Evolutionary conservation across 2,888 invertebrate genomes (phyloP).

Genomic region (Eupithecia dodoneata): DNA sequence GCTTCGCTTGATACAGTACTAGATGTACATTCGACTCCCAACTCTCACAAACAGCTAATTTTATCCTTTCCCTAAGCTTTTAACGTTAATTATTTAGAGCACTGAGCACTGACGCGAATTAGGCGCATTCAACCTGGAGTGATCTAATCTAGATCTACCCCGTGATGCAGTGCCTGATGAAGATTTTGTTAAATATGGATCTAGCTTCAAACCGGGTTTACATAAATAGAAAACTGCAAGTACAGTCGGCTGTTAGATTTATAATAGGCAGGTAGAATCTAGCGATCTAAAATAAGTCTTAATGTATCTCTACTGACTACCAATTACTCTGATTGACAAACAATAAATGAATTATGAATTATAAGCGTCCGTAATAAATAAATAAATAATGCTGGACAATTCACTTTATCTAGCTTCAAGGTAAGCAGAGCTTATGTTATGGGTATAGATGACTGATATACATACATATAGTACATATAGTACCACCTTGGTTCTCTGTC

Average conservation of each 20-base stretch:
- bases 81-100: background rate
- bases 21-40: background rate
- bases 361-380: no score
- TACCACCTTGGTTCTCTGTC: no score
- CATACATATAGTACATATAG: no score
- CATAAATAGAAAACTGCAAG: background rate
- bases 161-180: background rate
- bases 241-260: background rate
- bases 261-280: background rate
- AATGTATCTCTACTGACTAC: no score
- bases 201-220: background rate
- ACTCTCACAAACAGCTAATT: background rate
- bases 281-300: no score
- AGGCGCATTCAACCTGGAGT: background rate
- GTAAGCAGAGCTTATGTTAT: no score
- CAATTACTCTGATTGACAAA: no score
- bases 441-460: no score
- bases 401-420: no score
- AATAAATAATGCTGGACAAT: no score
- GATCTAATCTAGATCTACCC: background rate
- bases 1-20: background rate
- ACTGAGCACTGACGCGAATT: background rate
- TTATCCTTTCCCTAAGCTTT: background rate
- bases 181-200: background rate
- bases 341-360: no score